These are phyloP conservation scores for Erebia aethiops DNA, from an alignment of 2,888 invertebrate species.

Conservation along the genomic window DNA sequence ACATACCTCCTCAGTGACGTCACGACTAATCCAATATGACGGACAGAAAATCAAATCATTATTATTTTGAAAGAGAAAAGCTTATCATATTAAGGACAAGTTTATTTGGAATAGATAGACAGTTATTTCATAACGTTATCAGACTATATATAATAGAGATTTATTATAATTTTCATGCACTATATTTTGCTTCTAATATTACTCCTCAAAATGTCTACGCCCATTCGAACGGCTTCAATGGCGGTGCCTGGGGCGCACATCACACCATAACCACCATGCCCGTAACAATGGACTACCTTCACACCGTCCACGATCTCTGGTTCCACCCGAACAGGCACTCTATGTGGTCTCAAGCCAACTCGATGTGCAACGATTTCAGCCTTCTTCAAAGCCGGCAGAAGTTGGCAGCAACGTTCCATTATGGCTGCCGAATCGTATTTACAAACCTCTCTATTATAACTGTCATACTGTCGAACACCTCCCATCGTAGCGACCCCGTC, in stretches of 20 bases:
- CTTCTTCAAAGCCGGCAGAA: conserved; percentile 87
- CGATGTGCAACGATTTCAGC: conserved; percentile 84
- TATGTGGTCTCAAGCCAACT: conserved; percentile 93
- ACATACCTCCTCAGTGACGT: no score
- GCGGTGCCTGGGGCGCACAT: conserved; percentile 95
- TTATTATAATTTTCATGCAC: conserved; percentile 11
- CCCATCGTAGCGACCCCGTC: conserved; percentile 90
- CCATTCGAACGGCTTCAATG: conserved; percentile 87
- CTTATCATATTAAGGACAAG: no score
- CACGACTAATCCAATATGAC: no score
- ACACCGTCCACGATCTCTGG: conserved; percentile 79
- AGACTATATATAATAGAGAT: background rate
- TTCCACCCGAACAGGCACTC: conserved; percentile 89
- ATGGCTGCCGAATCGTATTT: conserved; percentile 90
- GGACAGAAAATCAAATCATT: no score
- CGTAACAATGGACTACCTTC: conserved; percentile 94
- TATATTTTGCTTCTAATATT: conserved; percentile 64
- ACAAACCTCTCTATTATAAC: conserved; percentile 86
- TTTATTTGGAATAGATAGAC: background rate
- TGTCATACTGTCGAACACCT: conserved; percentile 92
- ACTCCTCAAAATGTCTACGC: conserved; percentile 79
- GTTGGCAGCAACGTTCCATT: conserved; percentile 88
- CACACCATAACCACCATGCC: conserved; percentile 97
- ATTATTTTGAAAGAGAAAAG: no score
- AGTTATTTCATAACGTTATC: background rate